phyloP scores from a whole-genome alignment of 2,797 vertebrate genomes.

The Trematomus bernacchii region DNA sequence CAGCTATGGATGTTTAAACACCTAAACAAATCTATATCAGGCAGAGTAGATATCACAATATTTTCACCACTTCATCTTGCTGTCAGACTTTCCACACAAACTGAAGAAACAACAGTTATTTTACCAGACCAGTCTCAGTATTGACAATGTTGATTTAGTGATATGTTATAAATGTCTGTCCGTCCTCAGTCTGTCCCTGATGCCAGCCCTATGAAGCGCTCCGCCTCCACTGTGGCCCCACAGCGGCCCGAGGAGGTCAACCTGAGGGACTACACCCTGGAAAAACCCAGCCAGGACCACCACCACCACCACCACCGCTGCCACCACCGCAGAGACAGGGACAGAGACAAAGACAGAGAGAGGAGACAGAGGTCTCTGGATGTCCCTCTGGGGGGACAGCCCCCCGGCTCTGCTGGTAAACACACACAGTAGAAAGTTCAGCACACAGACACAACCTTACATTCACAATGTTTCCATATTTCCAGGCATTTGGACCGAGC shows the following conservation, averaged over 20 bases:
- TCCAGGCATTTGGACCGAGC: too few relatives aligned
- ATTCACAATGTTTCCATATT: too few relatives aligned
- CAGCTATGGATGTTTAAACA: too few relatives aligned
- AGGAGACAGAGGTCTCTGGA: constrained; percentile 94
- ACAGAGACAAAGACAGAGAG: constrained; percentile 80
- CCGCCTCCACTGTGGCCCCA: constrained; percentile 90
- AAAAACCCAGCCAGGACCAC: constrained; percentile 85
- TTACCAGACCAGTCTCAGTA: too few relatives aligned
- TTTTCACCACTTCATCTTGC: too few relatives aligned
- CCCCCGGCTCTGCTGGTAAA: constrained; percentile 83
- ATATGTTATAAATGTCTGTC: neutral
- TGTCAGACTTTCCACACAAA: too few relatives aligned
- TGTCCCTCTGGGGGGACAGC: constrained; percentile 83
- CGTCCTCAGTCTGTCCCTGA: constrained; percentile 88
- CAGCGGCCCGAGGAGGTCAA: constrained; percentile 86
- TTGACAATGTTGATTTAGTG: too few relatives aligned
- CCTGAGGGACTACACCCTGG: constrained; percentile 85
- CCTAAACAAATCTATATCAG: too few relatives aligned
- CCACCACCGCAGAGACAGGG: constrained; percentile 87
- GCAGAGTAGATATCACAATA: too few relatives aligned
- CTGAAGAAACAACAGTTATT: too few relatives aligned
- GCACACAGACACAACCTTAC: too few relatives aligned
- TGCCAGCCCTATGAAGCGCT: constrained; percentile 93
- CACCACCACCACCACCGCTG: constrained; percentile 90
- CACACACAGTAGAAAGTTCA: neutral